Percentiles rank a stretch among this genome's conserved stretches.
Evolutionary conservation across 2,888 invertebrate genomes (phyloP).

Genomic region (Chydorus sphaericus): DNA sequence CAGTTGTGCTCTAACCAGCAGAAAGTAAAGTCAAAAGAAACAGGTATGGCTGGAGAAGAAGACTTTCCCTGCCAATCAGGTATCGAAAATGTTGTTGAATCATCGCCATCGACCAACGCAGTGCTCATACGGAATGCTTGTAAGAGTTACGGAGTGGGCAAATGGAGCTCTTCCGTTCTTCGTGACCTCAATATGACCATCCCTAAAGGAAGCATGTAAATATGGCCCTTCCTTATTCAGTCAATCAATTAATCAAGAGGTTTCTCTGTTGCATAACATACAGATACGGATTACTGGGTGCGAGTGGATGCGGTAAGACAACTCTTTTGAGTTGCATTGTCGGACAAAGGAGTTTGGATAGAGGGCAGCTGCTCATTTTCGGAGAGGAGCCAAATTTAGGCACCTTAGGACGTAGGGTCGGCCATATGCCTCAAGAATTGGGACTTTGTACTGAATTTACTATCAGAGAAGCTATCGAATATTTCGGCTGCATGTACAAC

Average conservation of each 20-base stretch:
- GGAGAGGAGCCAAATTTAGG: conserved; percentile 88
- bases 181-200: conserved; percentile 86
- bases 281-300: conserved; percentile 88
- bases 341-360: conserved; percentile 67
- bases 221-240: too few species aligned
- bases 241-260: too few species aligned
- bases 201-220: conserved; percentile 86
- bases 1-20: too few species aligned
- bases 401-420: conserved; percentile 82
- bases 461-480: conserved; percentile 87
- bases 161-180: conserved; percentile 72
- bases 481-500: conserved; percentile 90
- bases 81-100: too few species aligned
- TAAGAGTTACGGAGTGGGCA: conserved; percentile 78
- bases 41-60: too few species aligned
- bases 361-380: conserved; percentile 76
- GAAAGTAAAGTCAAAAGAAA: too few species aligned
- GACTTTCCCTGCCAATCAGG: too few species aligned
- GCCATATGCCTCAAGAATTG: conserved; percentile 92
- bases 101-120: too few species aligned
- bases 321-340: conserved; percentile 84
- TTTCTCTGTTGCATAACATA: too few species aligned
- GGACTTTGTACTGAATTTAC: conserved; percentile 84
- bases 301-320: conserved; percentile 91
- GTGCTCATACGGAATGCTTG: conserved; percentile 75